These are phyloP conservation scores for Spea multiplicata DNA, from an alignment of 2,113 vertebrate species.

Conservation along the genomic window DNA sequence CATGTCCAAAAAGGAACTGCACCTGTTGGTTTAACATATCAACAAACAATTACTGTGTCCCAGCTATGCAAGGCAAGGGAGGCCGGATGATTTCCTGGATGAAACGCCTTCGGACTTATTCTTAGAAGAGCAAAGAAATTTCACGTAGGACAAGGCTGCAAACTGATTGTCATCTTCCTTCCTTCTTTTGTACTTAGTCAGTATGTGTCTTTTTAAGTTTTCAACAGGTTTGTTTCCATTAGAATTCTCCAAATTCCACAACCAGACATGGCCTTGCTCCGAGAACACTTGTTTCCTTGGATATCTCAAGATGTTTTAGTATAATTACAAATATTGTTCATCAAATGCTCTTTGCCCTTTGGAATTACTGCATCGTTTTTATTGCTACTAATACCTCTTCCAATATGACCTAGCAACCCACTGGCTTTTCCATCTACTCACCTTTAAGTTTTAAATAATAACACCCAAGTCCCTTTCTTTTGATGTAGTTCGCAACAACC, in stretches of 20 bases:
- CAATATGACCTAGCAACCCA: too few species aligned
- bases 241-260: constrained; percentile 52
- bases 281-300: constrained; percentile 53
- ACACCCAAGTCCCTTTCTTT: too few species aligned
- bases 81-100: constrained; percentile 72
- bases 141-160: constrained; percentile 55
- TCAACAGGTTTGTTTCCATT: constrained; percentile 74
- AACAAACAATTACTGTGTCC: constrained; percentile 72
- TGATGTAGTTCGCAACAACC: too few species aligned
- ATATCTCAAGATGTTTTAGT: constrained; percentile 45
- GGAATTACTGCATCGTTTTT: too few species aligned
- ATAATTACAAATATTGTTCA: constrained; percentile 37
- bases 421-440: too few species aligned
- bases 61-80: constrained; percentile 60
- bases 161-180: constrained; percentile 72
- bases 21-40: constrained; percentile 74
- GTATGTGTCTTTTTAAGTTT: constrained; percentile 66
- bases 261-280: constrained; percentile 54
- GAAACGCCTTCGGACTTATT: constrained; percentile 65
- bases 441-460: too few species aligned
- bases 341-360: constrained; percentile 47
- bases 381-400: too few species aligned
- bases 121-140: constrained; percentile 70
- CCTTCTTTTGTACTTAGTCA: constrained; percentile 71
- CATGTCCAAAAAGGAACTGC: constrained; percentile 69